Evolutionary conservation across 2,113 vertebrate species (phyloP).

Genomic region (Dromiciops gliroides): DNA sequence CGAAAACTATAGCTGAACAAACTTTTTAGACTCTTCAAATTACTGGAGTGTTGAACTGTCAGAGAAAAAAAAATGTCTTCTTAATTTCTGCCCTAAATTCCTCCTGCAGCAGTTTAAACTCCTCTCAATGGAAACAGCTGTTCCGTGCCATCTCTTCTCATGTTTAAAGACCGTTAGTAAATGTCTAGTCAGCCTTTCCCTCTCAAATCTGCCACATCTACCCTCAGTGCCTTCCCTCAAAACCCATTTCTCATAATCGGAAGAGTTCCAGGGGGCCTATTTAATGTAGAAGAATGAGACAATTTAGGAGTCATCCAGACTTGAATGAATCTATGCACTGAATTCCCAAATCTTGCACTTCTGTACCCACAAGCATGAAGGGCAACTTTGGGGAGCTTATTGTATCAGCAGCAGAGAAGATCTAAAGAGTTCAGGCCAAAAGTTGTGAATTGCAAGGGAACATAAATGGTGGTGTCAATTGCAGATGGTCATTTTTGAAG

Average conservation of each 20-base stretch:
- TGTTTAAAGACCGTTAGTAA: background rate
- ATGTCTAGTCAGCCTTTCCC: background rate
- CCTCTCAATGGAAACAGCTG: background rate
- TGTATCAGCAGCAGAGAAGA: background rate
- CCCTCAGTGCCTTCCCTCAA: background rate
- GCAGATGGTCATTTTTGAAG: constrained; percentile 32
- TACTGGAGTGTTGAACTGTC: background rate
- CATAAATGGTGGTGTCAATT: background rate
- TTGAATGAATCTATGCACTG: constrained; percentile 21
- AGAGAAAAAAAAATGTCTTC: background rate
- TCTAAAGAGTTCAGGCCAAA: constrained; percentile 24
- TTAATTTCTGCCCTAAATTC: background rate
- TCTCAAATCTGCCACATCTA: background rate
- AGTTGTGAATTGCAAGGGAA: constrained; percentile 41
- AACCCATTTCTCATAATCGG: background rate
- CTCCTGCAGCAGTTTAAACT: background rate
- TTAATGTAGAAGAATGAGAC: background rate
- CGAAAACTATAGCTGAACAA: background rate
- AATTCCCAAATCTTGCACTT: constrained; percentile 18
- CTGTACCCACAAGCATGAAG: constrained; percentile 21
- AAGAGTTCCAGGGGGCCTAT: background rate
- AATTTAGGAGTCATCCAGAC: constrained; percentile 18
- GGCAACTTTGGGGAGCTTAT: constrained; percentile 18
- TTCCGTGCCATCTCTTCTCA: background rate
- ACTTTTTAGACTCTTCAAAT: background rate